Percentiles rank a stretch among this genome's conserved stretches.
Conservation (phyloP, 2,113 vertebrate genomes). For the Passer domesticus region DNA sequence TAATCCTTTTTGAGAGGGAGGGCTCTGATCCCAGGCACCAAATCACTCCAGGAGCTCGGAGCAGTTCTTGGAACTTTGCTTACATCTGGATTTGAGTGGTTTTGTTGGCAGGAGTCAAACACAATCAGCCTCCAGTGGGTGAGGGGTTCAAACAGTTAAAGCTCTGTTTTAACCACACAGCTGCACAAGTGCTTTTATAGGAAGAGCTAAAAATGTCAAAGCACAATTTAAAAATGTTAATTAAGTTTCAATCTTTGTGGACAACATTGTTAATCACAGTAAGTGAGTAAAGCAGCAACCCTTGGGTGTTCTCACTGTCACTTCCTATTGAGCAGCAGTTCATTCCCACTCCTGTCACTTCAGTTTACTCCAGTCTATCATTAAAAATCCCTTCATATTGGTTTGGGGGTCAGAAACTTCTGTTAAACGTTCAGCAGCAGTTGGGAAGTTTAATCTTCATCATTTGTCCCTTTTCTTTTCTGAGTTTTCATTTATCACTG, state of each 20-base stretch:
- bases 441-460: background rate
- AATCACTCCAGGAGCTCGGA: background rate
- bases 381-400: background rate
- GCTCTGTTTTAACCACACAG: background rate
- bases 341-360: constrained; percentile 18
- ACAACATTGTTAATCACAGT: constrained; percentile 41
- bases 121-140: background rate
- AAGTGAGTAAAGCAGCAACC: constrained; percentile 4
- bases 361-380: background rate
- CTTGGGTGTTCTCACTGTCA: constrained; percentile 22
- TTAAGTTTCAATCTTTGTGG: constrained; percentile 49
- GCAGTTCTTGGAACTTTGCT: background rate
- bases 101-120: background rate
- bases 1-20: background rate
- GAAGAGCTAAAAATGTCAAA: constrained; percentile 40
- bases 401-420: background rate
- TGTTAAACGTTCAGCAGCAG: background rate
- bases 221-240: constrained; percentile 55
- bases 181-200: background rate
- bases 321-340: background rate
- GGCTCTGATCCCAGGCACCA: background rate
- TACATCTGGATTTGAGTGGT: background rate
- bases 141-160: background rate
- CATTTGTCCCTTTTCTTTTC: background rate
- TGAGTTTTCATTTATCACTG: background rate